phyloP scores from a whole-genome alignment of 2,113 vertebrate genomes.

The Tursiops truncatus region DNA sequence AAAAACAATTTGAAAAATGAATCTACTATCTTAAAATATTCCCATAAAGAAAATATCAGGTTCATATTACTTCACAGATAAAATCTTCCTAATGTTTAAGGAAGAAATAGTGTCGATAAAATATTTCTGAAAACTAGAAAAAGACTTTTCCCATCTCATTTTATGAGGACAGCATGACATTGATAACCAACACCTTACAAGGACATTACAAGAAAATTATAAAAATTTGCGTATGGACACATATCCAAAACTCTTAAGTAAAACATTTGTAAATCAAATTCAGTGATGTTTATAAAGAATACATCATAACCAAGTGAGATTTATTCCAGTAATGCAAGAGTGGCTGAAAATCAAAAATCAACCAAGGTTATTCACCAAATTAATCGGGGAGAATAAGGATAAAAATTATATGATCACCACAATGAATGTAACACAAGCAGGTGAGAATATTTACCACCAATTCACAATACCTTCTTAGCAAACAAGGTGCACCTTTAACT shows the following conservation, averaged over 20 bases:
- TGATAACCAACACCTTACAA: background rate
- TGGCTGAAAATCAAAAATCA: background rate
- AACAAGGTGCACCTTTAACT: background rate
- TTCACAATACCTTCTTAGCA: background rate
- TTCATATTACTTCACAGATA: background rate
- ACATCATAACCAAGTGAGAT: background rate
- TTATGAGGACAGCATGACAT: background rate
- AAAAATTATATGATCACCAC: background rate
- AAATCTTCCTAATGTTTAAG: constrained; percentile 11
- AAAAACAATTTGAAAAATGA: background rate
- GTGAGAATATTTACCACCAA: background rate
- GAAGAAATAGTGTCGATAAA: background rate
- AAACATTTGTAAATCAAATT: background rate
- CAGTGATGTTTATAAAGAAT: background rate
- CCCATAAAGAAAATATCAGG: background rate
- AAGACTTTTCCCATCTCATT: background rate
- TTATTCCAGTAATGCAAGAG: background rate
- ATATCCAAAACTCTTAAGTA: background rate
- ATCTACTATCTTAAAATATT: background rate
- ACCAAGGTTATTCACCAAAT: background rate
- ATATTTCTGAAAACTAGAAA: background rate
- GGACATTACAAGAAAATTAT: background rate
- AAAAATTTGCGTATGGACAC: background rate
- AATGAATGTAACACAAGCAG: background rate
- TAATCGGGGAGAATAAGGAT: background rate